Percentiles rank a stretch among this genome's conserved stretches.
These are phyloP conservation scores for Arnoldichthys spilopterus DNA, from an alignment of 2,797 vertebrate species.

Conservation along the genomic window DNA sequence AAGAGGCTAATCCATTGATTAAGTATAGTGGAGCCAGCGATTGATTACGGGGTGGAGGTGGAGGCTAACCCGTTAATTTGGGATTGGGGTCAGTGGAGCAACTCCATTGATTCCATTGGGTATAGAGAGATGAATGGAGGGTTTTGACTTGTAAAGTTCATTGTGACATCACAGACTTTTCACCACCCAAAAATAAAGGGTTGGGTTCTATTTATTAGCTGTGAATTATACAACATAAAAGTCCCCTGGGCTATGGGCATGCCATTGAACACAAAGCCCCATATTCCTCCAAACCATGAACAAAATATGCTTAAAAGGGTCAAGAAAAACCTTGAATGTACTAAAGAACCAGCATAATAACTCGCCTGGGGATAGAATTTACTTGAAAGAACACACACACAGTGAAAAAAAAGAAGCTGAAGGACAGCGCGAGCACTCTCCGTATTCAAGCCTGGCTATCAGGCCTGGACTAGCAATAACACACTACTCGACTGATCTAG, in stretches of 20 bases:
- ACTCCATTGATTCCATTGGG: constrained; percentile 39
- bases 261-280: not conserved
- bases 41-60: constrained; percentile 51
- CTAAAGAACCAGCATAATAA: not conserved
- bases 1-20: constrained; percentile 53
- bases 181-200: not conserved
- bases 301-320: not conserved
- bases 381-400: not conserved
- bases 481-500: not conserved
- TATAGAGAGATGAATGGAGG: constrained; percentile 18
- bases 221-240: not conserved
- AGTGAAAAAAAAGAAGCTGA: not conserved
- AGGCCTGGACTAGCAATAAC: not conserved
- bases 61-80: constrained; percentile 70
- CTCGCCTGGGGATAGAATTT: not conserved
- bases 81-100: constrained; percentile 61
- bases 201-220: not conserved
- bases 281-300: constrained; percentile 1
- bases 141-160: not conserved
- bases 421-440: not conserved
- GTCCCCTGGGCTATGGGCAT: not conserved
- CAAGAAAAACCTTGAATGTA: not conserved
- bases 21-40: constrained; percentile 26
- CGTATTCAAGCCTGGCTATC: not conserved
- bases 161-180: not conserved